phyloP scores from a whole-genome alignment of 2,888 invertebrate species.

The Diplolepis rosae region DNA sequence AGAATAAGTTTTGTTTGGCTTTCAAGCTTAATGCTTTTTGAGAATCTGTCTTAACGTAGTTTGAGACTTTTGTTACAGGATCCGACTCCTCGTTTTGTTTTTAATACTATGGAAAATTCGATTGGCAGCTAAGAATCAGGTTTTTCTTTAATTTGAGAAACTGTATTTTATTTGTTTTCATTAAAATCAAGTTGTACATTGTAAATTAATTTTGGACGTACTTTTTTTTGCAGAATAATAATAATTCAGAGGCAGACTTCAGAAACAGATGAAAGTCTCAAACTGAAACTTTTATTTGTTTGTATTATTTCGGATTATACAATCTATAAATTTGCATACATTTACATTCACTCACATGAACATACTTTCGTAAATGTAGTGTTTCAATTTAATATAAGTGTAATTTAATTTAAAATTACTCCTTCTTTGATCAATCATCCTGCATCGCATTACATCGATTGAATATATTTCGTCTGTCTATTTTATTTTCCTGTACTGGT shows the following conservation, averaged over 20 bases:
- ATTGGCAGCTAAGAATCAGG: conserved; percentile 15
- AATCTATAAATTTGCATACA: conserved; percentile 26
- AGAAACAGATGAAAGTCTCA: conserved; percentile 22
- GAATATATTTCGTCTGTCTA: conserved; percentile 61
- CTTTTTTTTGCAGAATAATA: conserved; percentile 27
- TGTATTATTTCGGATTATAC: conserved; percentile 17
- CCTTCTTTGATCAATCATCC: conserved; percentile 52
- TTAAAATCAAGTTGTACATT: conserved; percentile 11
- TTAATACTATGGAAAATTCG: conserved; percentile 4
- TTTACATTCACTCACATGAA: conserved; percentile 29
- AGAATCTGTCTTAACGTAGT: conserved; percentile 55
- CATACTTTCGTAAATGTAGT: conserved; percentile 18
- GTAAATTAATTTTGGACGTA: conserved; percentile 6
- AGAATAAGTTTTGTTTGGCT: conserved; percentile 66
- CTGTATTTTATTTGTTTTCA: conserved; percentile 11
- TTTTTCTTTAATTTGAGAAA: conserved; percentile 13
- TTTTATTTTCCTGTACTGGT: conserved; percentile 63
- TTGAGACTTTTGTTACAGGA: conserved; percentile 38
- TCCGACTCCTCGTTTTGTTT: conserved; percentile 29
- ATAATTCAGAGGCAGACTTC: background rate
- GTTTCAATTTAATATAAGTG: conserved; percentile 40
- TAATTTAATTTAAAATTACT: conserved; percentile 49
- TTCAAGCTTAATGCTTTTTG: conserved; percentile 64
- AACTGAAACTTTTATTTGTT: conserved; percentile 17
- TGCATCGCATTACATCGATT: conserved; percentile 60